phyloP scores from a whole-genome alignment of 1,140 invertebrate species.

The fruit fly (Drosophila melanogaster) region Release_6_plus_ISO1_MT NT_033777.3:5057001-5057500 shows the following conservation, averaged over 20 bases:
- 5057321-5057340: constrained; percentile 9
- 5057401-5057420: constrained; percentile 60
- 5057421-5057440: constrained; percentile 74
- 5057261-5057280: constrained; percentile 56
- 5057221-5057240: constrained; percentile 28
- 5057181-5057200: too few species aligned
- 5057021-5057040: constrained; percentile 20
- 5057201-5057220: neutral
- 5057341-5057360: constrained; percentile 9
- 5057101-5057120: too few species aligned
- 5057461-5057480: constrained; percentile 31
- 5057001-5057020: constrained; percentile 50
- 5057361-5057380: constrained; percentile 32
- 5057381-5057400: constrained; percentile 48
- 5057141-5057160: neutral
- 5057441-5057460: constrained; percentile 65
- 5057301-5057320: constrained; percentile 4
- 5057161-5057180: neutral
- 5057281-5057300: constrained; percentile 72
- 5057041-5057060: constrained; percentile 26
- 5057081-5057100: too few species aligned
- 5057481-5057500: constrained; percentile 4
- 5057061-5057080: constrained; percentile 3
- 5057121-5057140: too few species aligned
- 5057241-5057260: constrained; percentile 44